Percentiles rank a stretch among this genome's conserved stretches.
phyloP scores from a whole-genome alignment of 2,797 vertebrate genomes.

The Lagocephalus sceleratus region DNA sequence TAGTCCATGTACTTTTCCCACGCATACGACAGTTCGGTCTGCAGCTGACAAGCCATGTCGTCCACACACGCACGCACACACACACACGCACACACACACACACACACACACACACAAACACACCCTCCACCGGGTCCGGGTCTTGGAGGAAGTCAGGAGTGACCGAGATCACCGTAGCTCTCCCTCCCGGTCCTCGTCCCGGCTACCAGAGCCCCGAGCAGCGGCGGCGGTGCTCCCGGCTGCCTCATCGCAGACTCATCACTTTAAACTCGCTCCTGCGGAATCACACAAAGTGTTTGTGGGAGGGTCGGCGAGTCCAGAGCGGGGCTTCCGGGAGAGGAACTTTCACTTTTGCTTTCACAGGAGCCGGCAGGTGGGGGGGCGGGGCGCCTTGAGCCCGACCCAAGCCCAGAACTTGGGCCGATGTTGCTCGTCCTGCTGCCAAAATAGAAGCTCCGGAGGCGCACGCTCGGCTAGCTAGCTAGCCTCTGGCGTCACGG shows the following conservation, averaged over 20 bases:
- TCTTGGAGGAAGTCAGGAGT: conserved; percentile 22
- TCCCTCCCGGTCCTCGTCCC: conserved; percentile 34
- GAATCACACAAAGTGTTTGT: conserved; percentile 31
- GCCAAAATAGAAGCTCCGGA: conserved; percentile 45
- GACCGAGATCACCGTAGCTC: conserved; percentile 1
- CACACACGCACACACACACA: too few species aligned
- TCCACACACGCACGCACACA: too few species aligned
- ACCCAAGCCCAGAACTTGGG: conserved; percentile 36
- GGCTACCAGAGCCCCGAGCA: conserved; percentile 35
- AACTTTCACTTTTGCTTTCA: neutral
- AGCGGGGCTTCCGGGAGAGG: neutral
- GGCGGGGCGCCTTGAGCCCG: conserved; percentile 6
- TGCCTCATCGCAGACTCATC: conserved; percentile 59
- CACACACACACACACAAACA: too few species aligned
- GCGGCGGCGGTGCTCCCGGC: conserved; percentile 28
- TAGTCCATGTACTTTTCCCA: conserved; percentile 83
- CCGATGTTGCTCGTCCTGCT: conserved; percentile 3
- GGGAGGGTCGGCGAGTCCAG: conserved; percentile 21
- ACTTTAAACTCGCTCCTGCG: conserved; percentile 52
- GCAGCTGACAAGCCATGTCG: conserved; percentile 62
- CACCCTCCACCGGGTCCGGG: too few species aligned
- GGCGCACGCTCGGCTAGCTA: conserved; percentile 32
- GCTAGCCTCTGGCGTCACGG: conserved; percentile 18
- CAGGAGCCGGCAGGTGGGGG: neutral
- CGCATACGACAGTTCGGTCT: conserved; percentile 70